phyloP scores from a whole-genome alignment of 2,888 invertebrate genomes.

The Papilio demoleus region DNA sequence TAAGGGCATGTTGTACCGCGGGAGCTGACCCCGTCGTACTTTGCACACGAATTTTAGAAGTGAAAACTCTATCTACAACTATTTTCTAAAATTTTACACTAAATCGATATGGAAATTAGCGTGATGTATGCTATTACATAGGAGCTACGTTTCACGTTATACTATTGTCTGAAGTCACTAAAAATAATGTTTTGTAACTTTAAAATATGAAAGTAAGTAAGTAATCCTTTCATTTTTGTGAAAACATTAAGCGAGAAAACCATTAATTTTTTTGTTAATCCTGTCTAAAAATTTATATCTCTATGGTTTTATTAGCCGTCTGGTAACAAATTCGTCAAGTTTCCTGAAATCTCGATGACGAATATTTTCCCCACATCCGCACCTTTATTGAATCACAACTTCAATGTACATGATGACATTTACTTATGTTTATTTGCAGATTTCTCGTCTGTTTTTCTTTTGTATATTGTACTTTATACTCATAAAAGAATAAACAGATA shows the following conservation, averaged over 20 bases:
- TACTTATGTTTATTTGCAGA: slow-evolving; percentile 39
- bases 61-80: too few species aligned
- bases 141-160: neutral
- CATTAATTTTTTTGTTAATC: slow-evolving; percentile 14
- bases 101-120: slow-evolving; percentile 8
- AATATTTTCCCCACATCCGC: slow-evolving; percentile 49
- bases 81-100: too few species aligned
- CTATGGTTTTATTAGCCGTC: slow-evolving; percentile 72
- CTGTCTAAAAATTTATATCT: slow-evolving; percentile 45
- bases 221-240: too few species aligned
- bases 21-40: too few species aligned
- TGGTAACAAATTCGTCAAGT: slow-evolving; percentile 66
- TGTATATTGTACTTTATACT: slow-evolving; percentile 27
- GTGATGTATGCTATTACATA: neutral
- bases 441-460: slow-evolving; percentile 53
- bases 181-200: too few species aligned
- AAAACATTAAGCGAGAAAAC: neutral
- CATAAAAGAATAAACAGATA: neutral
- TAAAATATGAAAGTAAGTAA: too few species aligned
- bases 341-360: slow-evolving; percentile 63
- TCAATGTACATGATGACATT: slow-evolving; percentile 39
- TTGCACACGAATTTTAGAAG: too few species aligned
- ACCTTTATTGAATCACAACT: slow-evolving; percentile 50
- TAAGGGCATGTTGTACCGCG: too few species aligned
- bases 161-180: neutral